Evolutionary conservation across 2,888 invertebrate genomes (phyloP), one percentile per base, ranked within the genome.

Genomic region (Synergus gifuensis): DNA sequence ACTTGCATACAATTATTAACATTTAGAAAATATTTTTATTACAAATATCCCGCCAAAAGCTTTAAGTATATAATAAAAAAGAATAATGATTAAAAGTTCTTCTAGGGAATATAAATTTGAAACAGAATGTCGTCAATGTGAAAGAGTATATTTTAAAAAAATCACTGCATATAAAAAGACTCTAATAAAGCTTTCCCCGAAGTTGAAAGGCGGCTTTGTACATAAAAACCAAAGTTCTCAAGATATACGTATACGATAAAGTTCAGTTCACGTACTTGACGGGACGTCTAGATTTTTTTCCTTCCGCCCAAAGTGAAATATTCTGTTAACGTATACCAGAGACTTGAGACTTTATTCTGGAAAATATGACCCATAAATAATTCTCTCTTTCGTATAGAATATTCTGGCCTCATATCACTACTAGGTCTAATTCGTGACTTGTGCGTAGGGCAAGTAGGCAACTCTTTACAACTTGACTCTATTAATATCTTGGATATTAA

Each of bases 401-500:
- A 46, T 49, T 28, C 14, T 22, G 7, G 28, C 22, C 14, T 22
- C 46, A 46, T 22, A 46, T 44, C 12, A 64, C n/a, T 46, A 54
- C 1, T 67, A 22, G 54, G 54, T 67, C 67, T 67, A 67, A 67
- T 67, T 67, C 44, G 63, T 63, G 36, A 36, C 36, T 63, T 14
- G 46, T 67, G 46, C 46, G 46, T 67, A 67, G 67, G 67, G 28
- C 7, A 12, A 11, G 9, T 64, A 7, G 28, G 28, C 14, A 40
- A 40, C 9, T 40, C 16, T 22, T 63, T 63, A 16, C 11, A 18
- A 46, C 46, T 62, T 62, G 62, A 11, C 77, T 83, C 83, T 85
- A 85, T 88, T 89, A 87, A 86, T 81, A 87, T 78, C 83, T 22
- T 46, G 82, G 85, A 84, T 85, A 84, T 83, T 82, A 81, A 79